These are phyloP conservation scores for Hycleus cichorii DNA, from an alignment of 1,140 invertebrate genomes.

Conservation along the genomic window DNA sequence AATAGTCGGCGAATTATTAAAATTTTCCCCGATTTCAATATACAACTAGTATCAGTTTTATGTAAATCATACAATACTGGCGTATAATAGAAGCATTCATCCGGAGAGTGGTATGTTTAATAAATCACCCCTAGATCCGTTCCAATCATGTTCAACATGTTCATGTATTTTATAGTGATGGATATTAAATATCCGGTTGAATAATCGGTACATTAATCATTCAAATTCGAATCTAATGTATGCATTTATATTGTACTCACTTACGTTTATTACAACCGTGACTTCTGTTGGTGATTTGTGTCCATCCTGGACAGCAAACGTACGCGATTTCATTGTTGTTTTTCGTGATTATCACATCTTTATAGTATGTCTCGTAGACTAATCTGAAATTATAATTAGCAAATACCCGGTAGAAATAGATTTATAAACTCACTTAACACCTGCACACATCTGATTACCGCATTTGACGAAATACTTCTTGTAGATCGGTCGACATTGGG, in stretches of 20 bases:
- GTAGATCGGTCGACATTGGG: constrained; percentile 46
- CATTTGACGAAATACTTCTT: constrained; percentile 46
- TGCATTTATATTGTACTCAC: constrained; percentile 22
- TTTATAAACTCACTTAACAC: constrained; percentile 37
- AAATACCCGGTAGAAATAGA: not conserved
- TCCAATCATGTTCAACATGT: not conserved
- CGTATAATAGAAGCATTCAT: too few species aligned
- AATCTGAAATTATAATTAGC: constrained; percentile 40
- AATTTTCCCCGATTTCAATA: too few species aligned
- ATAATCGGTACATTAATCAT: too few species aligned
- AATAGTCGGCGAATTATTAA: too few species aligned
- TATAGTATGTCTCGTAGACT: constrained; percentile 45
- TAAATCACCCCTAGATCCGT: not conserved
- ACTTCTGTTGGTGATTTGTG: constrained; percentile 45
- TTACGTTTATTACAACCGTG: constrained; percentile 58
- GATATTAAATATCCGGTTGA: too few species aligned
- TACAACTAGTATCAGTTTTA: too few species aligned
- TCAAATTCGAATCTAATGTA: too few species aligned
- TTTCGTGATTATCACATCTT: constrained; percentile 45
- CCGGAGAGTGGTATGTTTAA: not conserved
- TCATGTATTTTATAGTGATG: too few species aligned
- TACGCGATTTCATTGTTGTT: constrained; percentile 42
- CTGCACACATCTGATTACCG: constrained; percentile 45
- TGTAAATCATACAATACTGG: too few species aligned
- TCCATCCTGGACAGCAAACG: constrained; percentile 58